phyloP scores from a whole-genome alignment of 2,113 vertebrate species.

The Sinocyclocheilus rhinocerous region DNA sequence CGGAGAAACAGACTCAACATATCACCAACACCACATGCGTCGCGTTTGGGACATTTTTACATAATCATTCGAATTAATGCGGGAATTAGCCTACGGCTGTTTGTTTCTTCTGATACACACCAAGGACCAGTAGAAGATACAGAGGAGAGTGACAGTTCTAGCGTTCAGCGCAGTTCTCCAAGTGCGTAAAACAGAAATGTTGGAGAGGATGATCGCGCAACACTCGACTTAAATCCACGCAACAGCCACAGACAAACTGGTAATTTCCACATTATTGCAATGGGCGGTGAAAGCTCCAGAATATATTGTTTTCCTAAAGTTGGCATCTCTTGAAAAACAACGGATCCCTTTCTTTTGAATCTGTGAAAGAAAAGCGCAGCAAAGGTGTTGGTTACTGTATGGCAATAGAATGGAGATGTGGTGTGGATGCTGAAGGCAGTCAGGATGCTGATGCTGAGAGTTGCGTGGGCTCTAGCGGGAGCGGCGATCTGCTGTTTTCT shows the following conservation, averaged over 20 bases:
- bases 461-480: constrained; percentile 94
- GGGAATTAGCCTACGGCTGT: not conserved
- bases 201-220: not conserved
- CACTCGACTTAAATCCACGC: constrained; percentile 13
- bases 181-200: constrained; percentile 15
- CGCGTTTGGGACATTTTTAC: not conserved
- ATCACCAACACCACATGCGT: not conserved
- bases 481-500: constrained; percentile 96
- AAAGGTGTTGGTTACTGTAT: constrained; percentile 36
- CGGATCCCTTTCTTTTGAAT: not conserved
- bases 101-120: not conserved
- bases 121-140: not conserved
- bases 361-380: not conserved
- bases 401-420: constrained; percentile 67
- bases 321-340: not conserved
- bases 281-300: not conserved
- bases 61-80: not conserved
- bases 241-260: constrained; percentile 8
- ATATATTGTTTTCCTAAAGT: not conserved
- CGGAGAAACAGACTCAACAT: constrained; percentile 29
- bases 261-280: not conserved
- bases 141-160: not conserved
- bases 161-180: not conserved
- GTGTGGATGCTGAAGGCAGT: constrained; percentile 76
- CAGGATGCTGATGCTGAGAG: constrained; percentile 97